Conservation (phyloP, 53 echinoderm and acorn worm genomes). For the Crossaster papposus region DNA sequence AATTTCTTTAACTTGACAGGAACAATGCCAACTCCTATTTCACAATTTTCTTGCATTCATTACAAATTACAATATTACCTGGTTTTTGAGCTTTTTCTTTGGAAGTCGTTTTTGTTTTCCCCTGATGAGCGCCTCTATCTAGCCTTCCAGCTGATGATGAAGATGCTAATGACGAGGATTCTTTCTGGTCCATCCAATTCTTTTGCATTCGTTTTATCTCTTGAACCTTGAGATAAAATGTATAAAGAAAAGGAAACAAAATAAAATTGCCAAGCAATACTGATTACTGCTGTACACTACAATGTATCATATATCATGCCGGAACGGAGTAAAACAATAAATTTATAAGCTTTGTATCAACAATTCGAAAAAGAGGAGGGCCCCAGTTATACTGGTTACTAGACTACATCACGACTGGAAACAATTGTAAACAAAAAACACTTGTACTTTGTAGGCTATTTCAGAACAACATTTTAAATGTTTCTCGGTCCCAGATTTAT, state of each 20-base stretch:
- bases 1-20: too few species aligned
- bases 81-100: constrained; percentile 33
- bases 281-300: not conserved
- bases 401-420: too few species aligned
- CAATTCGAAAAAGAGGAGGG: too few species aligned
- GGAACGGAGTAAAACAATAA: too few species aligned
- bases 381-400: too few species aligned
- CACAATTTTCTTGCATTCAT: not conserved
- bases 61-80: too few species aligned
- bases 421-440: too few species aligned
- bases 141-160: not conserved
- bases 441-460: too few species aligned
- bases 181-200: constrained; percentile 79
- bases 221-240: constrained; percentile 49
- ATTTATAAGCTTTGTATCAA: not conserved
- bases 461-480: too few species aligned
- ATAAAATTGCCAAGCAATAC: not conserved
- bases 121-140: not conserved
- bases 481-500: too few species aligned
- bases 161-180: not conserved
- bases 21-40: not conserved
- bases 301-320: too few species aligned
- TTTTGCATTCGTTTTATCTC: constrained; percentile 84
- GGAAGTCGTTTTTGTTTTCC: not conserved
- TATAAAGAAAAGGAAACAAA: not conserved